phyloP scores from a whole-genome alignment of 2,888 invertebrate species.

The Torymus auratus region DNA sequence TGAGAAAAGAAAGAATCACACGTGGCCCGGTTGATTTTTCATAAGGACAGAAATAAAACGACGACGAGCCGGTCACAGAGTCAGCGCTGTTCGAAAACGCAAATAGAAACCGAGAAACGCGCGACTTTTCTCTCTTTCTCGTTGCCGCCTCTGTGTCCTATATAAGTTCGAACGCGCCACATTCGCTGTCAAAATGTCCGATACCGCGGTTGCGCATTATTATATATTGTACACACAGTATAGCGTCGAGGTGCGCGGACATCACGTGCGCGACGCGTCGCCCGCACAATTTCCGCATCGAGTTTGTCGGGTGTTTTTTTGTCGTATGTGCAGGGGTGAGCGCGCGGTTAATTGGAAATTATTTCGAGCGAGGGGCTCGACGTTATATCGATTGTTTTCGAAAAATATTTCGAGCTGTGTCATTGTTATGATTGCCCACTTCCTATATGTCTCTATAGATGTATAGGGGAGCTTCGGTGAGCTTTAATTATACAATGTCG shows the following conservation, averaged over 20 bases:
- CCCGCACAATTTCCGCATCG: conserved; percentile 27
- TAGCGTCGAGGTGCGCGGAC: too few species aligned
- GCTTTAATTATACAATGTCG: too few species aligned
- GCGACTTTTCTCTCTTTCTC: conserved; percentile 12
- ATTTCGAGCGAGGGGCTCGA: too few species aligned
- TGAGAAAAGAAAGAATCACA: too few species aligned
- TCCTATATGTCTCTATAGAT: too few species aligned
- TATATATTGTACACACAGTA: not conserved
- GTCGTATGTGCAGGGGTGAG: too few species aligned
- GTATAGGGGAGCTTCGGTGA: too few species aligned
- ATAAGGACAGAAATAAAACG: conserved; percentile 31
- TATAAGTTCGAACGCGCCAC: conserved; percentile 8
- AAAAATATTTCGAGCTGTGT: too few species aligned
- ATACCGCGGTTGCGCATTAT: conserved; percentile 9
- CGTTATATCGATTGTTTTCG: not conserved
- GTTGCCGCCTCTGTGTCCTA: conserved; percentile 2
- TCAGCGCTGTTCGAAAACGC: conserved; percentile 2
- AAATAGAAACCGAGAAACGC: conserved; percentile 34
- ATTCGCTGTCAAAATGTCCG: conserved; percentile 33
- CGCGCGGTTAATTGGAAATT: too few species aligned
- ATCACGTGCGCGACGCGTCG: not conserved
- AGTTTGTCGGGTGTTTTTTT: conserved; percentile 16
- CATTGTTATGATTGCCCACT: too few species aligned
- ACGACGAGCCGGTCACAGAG: not conserved
- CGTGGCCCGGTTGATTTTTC: conserved; percentile 17